These are phyloP conservation scores for Zosterops pallidus DNA, from an alignment of 2,113 vertebrate genomes.

Conservation along the genomic window DNA sequence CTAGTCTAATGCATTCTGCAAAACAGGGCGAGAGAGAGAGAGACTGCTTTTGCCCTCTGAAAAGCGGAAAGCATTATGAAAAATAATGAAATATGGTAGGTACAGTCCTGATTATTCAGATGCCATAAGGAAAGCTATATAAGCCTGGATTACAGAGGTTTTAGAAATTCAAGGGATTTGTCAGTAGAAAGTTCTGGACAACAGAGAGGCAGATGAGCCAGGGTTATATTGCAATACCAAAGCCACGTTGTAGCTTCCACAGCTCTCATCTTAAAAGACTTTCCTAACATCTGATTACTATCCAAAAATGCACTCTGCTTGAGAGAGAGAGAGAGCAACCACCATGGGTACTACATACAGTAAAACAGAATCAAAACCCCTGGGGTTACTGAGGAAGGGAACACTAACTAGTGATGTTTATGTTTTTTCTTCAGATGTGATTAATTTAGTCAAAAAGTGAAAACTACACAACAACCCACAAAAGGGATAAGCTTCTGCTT, in stretches of 20 bases:
- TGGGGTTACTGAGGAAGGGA: background rate
- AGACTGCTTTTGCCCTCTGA: background rate
- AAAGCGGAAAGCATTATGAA: conserved; percentile 20
- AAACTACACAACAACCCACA: background rate
- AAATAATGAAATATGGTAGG: conserved; percentile 10
- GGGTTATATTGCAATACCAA: background rate
- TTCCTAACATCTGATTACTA: background rate
- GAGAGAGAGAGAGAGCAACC: background rate
- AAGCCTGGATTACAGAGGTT: background rate
- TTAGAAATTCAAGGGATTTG: background rate
- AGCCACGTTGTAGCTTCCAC: background rate
- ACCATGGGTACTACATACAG: background rate
- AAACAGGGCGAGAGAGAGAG: background rate
- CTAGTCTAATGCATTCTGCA: background rate
- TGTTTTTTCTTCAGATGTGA: background rate
- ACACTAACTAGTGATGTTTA: background rate
- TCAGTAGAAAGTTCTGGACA: background rate
- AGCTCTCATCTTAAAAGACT: background rate
- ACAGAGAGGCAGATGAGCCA: background rate
- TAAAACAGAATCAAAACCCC: background rate
- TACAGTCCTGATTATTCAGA: background rate
- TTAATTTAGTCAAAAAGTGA: background rate
- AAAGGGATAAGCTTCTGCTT: background rate
- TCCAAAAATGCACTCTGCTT: background rate
- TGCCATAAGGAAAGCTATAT: conserved; percentile 14